These are phyloP conservation scores for Parasteatoda lunata DNA, from an alignment of 2,888 invertebrate genomes.

Conservation along the genomic window DNA sequence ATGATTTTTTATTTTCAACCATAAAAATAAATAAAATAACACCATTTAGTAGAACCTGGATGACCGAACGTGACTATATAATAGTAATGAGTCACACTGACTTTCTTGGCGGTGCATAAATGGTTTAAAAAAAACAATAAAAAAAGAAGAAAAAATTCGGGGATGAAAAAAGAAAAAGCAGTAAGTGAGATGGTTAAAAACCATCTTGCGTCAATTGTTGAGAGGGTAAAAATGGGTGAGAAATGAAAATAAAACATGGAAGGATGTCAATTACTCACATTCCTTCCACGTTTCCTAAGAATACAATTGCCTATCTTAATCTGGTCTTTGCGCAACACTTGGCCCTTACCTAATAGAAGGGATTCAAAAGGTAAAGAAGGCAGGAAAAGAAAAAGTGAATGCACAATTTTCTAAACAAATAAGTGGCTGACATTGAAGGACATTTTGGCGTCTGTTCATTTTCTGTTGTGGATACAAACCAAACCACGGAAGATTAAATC, in stretches of 20 bases:
- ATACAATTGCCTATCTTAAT: constrained; percentile 42
- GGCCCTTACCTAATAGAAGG: constrained; percentile 5
- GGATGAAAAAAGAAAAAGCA: background rate
- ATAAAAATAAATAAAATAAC: no score
- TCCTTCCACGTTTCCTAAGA: constrained; percentile 47
- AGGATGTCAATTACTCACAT: constrained; percentile 36
- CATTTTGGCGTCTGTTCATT: background rate
- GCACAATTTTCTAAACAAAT: background rate
- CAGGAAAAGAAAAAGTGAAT: background rate
- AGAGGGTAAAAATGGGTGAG: constrained; percentile 10
- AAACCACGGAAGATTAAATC: no score
- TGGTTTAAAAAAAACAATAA: no score
- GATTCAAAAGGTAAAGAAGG: background rate
- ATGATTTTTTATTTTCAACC: no score
- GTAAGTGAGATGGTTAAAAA: constrained; percentile 36
- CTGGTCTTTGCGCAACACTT: constrained; percentile 39
- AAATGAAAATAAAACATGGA: constrained; percentile 13
- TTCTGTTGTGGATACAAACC: background rate
- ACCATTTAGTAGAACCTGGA: no score
- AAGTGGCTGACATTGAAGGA: background rate
- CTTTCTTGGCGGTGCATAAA: no score
- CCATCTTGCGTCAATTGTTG: constrained; percentile 25
- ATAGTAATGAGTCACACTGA: no score
- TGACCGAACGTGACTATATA: no score
- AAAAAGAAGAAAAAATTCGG: no score